Evolutionary conservation across 2,797 vertebrate species (phyloP), one percentile per base, ranked within the genome.

Genomic region (Triplophysa bombifrons): DNA sequence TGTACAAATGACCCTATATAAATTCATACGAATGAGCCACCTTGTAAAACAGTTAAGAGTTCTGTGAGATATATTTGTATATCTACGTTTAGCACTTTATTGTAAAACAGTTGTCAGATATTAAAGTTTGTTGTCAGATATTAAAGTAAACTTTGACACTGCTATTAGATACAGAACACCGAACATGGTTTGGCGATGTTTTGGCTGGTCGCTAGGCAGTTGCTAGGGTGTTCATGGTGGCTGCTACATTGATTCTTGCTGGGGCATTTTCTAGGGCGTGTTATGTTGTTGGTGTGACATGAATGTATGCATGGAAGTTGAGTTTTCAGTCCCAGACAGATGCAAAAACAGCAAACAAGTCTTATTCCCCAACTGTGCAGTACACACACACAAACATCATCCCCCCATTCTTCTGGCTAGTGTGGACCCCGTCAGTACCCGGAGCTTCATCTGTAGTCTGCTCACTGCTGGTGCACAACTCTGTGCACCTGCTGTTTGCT

Each of bases 391-490:
- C 61, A 48, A 61, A n/a, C 46, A 25, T 34, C 75, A 25, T 2
- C 56, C 56, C 22, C 56, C 25, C n/a, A 19, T 63, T 63, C 8
- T 14, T 34, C 14, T 63, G 27, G 48, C 50, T 27, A 48, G 38
- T 75, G 61, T 75, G 63, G 58, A 74, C 56, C 27, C 12, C 20
- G 65, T 67, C 16, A 14, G 30, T 22, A n/a, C 56, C 50, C 58
- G 6, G 14, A 20, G 67, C 74, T 74, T 88, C 77, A 86, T 88
- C 74, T 83, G 86, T 63, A 87, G 74, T 90, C 84, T 46, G 70
- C 76, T 89, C 86, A 85, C 74, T 85, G 78, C 78, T 84, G 80
- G 53, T 67, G 44, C 51, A 73, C 30, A 41, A 51, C 85, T 76
- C 76, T 84, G 80, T 80, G 74, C 80, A 46, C 79, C 68, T 82